These are phyloP conservation scores for Megathymus violae DNA, from an alignment of 1,140 invertebrate species.

Conservation along the genomic window DNA sequence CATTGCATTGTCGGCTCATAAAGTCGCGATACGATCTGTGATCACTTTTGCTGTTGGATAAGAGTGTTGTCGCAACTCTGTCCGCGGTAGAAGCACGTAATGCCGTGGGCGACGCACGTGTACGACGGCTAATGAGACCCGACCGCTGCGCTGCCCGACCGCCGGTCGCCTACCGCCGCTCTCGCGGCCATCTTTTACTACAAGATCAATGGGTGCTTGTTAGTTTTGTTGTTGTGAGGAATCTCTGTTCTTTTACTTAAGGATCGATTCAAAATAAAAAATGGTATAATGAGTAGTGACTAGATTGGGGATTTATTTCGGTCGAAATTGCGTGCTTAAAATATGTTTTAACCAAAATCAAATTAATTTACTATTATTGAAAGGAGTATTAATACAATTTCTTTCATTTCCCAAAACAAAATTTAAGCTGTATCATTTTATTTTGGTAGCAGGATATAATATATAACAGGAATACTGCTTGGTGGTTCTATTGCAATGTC, in stretches of 20 bases:
- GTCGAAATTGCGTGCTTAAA: too few relatives aligned
- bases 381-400: too few relatives aligned
- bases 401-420: too few relatives aligned
- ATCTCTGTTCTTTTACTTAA: conserved; percentile 1
- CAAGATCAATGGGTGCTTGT: conserved; percentile 47
- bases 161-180: too few relatives aligned
- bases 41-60: conserved; percentile 26
- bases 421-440: too few relatives aligned
- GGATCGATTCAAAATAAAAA: conserved; percentile 49
- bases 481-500: too few relatives aligned
- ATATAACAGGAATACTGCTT: too few relatives aligned
- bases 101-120: conserved; percentile 74
- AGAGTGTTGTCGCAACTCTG: conserved; percentile 17
- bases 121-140: conserved; percentile 66
- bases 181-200: conserved; percentile 67
- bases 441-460: too few relatives aligned
- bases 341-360: too few relatives aligned
- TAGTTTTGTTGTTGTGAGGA: conserved; percentile 23
- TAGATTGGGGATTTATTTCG: too few relatives aligned
- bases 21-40: conserved; percentile 3
- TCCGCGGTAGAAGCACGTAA: conserved; percentile 23
- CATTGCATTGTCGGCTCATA: neutral
- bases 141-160: conserved; percentile 44
- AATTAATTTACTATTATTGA: too few relatives aligned
- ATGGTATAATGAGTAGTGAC: too few relatives aligned